Base-by-base conservation (phyloP, 2,113 vertebrate genomes). In the Pongo abelii region DNA sequence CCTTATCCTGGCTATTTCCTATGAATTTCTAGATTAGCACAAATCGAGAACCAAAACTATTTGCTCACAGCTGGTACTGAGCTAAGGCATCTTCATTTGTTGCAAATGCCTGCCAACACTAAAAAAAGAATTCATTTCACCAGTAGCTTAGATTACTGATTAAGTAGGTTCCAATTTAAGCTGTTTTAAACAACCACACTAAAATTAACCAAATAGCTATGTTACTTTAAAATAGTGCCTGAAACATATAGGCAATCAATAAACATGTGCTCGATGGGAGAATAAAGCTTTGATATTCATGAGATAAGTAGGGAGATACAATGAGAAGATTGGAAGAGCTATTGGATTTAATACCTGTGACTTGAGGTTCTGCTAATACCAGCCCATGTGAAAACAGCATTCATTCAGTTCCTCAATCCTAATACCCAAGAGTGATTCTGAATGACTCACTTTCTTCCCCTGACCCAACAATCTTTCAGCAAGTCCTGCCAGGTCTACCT, bases 51-150 rank as follows among this genome's bases (percentile, higher is more conserved):
- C 20, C 12, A 16, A 77, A 61, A 67, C 75, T 87, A 61, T 94
- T 94, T 93, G 52, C 61, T 93, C 59, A 87, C 84, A 84, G 89
- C 50, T 95, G 91, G 61, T n/a, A n/a, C 18, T 40, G 69, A 94
- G 74, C 52, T 77, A 55, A 64, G 85, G 46, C 84, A 52, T 86
- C 85, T 84, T 94, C 59, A 77, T 55, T 85, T 72, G 91, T 86
- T 38, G 50, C 57, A 74, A 92, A 92, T 22, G 79, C 3, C 32
- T 78, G 78, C 74, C 27, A 5, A 48, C 27, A 69, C 59, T 92
- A 89, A 96, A 87, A 97, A 77, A 89, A 61, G 83, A 95, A 67
- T 30, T 77, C 13, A 61, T 64, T 70, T 95, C 93, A 86, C 25
- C 13, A 2, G 50, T 52, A 38, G 64, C 87, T 97, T 92, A 72